These are phyloP conservation scores for Brachionus sp. DNA, from an alignment of 1,140 invertebrate genomes.

Conservation along the genomic window DNA sequence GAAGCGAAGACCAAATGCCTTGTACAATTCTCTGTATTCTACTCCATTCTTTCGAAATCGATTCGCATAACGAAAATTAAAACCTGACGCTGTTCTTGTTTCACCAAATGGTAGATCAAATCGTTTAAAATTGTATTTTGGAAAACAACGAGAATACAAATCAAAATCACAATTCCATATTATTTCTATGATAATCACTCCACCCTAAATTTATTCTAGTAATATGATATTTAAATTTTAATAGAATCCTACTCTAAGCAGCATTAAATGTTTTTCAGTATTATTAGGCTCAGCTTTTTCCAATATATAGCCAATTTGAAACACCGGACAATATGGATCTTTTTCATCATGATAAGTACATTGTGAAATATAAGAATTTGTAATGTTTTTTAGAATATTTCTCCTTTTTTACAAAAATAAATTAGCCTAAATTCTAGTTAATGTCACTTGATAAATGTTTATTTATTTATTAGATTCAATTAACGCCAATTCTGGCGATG, in stretches of 20 bases:
- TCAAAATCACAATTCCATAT: conserved; percentile 64
- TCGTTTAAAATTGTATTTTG: conserved; percentile 61
- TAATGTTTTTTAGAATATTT: conserved; percentile 44
- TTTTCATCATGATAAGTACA: conserved; percentile 30
- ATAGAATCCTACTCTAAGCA: neutral
- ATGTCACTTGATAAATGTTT: neutral
- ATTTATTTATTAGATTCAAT: no score
- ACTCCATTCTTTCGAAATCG: conserved; percentile 55
- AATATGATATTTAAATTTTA: neutral
- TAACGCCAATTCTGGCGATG: no score
- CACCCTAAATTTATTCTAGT: conserved; percentile 57
- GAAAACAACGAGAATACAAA: conserved; percentile 58
- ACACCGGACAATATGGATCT: conserved; percentile 40
- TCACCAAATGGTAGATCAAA: conserved; percentile 52
- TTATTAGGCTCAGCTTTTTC: conserved; percentile 1
- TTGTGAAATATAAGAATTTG: neutral
- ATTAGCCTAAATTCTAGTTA: no score
- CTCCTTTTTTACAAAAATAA: no score
- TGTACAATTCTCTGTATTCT: conserved; percentile 59
- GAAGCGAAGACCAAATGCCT: conserved; percentile 47
- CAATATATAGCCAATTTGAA: conserved; percentile 38
- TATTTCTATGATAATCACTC: conserved; percentile 61
- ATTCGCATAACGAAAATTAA: conserved; percentile 62
- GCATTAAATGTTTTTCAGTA: neutral
- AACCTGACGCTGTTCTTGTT: conserved; percentile 56